Percentiles rank a stretch among this genome's conserved stretches.
These are phyloP conservation scores for Festucalex cinctus DNA, from an alignment of 2,113 vertebrate genomes.

Conservation along the genomic window DNA sequence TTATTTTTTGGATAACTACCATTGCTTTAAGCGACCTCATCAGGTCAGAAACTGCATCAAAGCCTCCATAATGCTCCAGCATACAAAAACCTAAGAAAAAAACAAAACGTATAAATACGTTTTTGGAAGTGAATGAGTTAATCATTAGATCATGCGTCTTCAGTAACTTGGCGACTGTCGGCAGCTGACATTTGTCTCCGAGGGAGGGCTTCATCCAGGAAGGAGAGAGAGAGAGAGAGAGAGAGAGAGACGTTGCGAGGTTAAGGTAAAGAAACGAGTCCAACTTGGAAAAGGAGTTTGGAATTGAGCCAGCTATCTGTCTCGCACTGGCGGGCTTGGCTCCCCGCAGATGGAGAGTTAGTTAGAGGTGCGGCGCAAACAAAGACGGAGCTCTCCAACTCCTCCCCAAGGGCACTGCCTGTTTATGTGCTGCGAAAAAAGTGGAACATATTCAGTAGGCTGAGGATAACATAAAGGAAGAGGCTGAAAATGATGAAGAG, in stretches of 20 bases:
- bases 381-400: conserved; percentile 64
- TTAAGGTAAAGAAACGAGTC: conserved; percentile 50
- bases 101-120: too few species aligned
- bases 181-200: conserved; percentile 46
- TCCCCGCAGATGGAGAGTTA: conserved; percentile 69
- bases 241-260: conserved; percentile 50
- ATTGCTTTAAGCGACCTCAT: too few species aligned
- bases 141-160: conserved; percentile 26
- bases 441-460: conserved; percentile 51
- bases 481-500: background rate
- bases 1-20: too few species aligned
- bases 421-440: conserved; percentile 55
- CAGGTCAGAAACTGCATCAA: too few species aligned
- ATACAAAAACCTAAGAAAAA: too few species aligned
- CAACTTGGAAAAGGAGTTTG: conserved; percentile 60
- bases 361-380: conserved; percentile 67
- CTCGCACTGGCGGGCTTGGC: conserved; percentile 63
- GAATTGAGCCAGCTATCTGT: conserved; percentile 66
- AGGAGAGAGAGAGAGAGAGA: conserved; percentile 48
- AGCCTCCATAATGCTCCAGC: too few species aligned
- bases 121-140: too few species aligned
- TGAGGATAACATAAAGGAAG: conserved; percentile 31
- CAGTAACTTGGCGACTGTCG: conserved; percentile 39
- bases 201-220: conserved; percentile 47
- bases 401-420: conserved; percentile 65